Base-by-base conservation (phyloP, 1,140 invertebrate genomes). In the Drosophila repleta region DNA sequence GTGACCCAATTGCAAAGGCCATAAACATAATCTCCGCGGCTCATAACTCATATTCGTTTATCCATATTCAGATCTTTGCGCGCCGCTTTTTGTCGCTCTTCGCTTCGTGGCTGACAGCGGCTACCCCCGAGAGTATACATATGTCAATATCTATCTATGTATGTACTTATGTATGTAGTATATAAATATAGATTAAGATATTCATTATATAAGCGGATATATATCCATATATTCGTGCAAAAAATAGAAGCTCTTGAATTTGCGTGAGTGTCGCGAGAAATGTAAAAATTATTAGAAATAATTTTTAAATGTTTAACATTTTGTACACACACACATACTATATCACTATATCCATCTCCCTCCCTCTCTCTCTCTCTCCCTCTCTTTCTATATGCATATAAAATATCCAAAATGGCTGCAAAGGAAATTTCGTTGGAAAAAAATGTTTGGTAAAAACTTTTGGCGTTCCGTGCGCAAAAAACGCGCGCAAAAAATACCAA, bases 241-340 rank as follows among this genome's bases (percentile, higher is more conserved):
- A 35, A 35, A 20, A 7, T n/a, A 39, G 18, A 55, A 56, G 53
- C 32, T 52, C 64, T 71, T 61, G 77, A 76, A 74, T 73, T 74
- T 57, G 60, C 49, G 45, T 56, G 66, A 67, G 53, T 79, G 76
- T 84, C 72, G 73, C 81, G 60, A 63, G 68, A 73, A 76, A 81
- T 78, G 70, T 81, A 78, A 85, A 35, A 85, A 87, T 78, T 74
- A 65, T 87, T 76, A 66, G 74, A 87, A 80, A 85, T 85, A 79
- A 87, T 84, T 78, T 82, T 76, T 76, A 85, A 82, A 85, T 82
- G 82, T 82, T 85, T 69, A 85, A 87, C 82, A 87, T 87, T 82
- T 85, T 85, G 74, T 75, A 57, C 32, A 18, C 35, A 20, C 18
- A 57, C 29, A 57, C 21, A 43, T 26, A 29, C 18, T 35, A 29